Conservation (phyloP, 2,113 vertebrate genomes). For the Leptobrachium ailaonicum region DNA sequence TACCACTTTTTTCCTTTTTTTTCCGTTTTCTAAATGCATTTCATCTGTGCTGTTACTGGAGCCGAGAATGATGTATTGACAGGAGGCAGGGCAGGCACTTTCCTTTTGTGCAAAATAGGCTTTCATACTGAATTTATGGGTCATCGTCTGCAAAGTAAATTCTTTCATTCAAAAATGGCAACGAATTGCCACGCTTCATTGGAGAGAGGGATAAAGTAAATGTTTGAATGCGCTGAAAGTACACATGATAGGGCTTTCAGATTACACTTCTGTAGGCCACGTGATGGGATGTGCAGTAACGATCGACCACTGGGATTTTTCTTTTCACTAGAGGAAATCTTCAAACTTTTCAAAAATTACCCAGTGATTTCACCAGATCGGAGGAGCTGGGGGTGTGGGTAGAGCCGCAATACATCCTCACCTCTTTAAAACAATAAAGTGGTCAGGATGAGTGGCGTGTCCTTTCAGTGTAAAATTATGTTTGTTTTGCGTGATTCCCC, state of each 20-base stretch:
- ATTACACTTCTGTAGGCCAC: too few species aligned
- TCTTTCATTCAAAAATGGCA: constrained; percentile 7
- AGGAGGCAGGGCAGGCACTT: background rate
- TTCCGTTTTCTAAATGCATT: constrained; percentile 1
- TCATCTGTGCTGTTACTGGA: constrained; percentile 21
- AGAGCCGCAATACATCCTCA: too few species aligned
- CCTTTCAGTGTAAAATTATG: too few species aligned
- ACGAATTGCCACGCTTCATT: constrained; percentile 17
- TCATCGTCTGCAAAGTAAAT: constrained; percentile 31
- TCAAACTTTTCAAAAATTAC: too few species aligned
- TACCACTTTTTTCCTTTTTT: constrained; percentile 6
- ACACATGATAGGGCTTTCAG: background rate
- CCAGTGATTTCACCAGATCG: too few species aligned
- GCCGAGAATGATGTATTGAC: constrained; percentile 25
- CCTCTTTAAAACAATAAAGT: too few species aligned
- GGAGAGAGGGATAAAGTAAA: constrained; percentile 3
- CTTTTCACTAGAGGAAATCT: too few species aligned
- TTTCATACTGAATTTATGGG: constrained; percentile 30
- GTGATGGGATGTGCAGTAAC: too few species aligned
- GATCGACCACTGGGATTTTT: too few species aligned
- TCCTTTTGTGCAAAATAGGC: constrained; percentile 10
- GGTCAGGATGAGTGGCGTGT: too few species aligned
- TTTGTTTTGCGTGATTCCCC: too few species aligned
- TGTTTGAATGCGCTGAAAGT: constrained; percentile 31
- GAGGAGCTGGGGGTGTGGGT: too few species aligned